Conservation (phyloP, 2,113 vertebrate genomes). For the Hoplias malabaricus region DNA sequence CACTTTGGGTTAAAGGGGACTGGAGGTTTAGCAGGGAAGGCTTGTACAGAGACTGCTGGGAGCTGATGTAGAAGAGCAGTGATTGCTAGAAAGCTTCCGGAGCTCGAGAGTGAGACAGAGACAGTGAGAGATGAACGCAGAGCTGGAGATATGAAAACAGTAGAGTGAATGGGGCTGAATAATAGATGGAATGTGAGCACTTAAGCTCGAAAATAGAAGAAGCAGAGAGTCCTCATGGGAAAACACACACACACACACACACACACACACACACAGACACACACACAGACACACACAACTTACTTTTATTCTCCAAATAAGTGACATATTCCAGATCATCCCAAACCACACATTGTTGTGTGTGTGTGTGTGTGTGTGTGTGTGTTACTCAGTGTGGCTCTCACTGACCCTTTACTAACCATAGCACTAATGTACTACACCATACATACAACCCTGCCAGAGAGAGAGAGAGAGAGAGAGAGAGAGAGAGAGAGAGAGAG, state of each 20-base stretch:
- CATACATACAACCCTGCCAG: too few species aligned
- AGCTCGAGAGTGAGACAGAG: background rate
- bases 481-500: background rate
- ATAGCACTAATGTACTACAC: too few species aligned
- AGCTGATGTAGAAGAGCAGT: background rate
- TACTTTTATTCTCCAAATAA: background rate
- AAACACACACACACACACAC: slow-evolving; percentile 4
- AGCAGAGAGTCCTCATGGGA: slow-evolving; percentile 13
- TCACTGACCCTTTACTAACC: too few species aligned
- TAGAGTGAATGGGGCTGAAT: slow-evolving; percentile 70
- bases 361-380: background rate
- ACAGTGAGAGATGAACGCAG: background rate
- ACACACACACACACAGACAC: slow-evolving; percentile 5
- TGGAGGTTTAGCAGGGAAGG: background rate
- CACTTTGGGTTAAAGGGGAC: too few species aligned
- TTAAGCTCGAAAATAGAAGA: slow-evolving; percentile 73
- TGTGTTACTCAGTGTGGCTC: background rate
- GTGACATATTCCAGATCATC: background rate
- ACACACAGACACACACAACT: background rate
- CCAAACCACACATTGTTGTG: background rate
- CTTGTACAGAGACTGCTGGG: background rate
- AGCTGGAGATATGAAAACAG: slow-evolving; percentile 57
- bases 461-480: background rate
- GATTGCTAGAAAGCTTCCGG: background rate
- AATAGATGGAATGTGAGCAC: slow-evolving; percentile 74